These are phyloP conservation scores for Drosophila athabasca DNA, from an alignment of 1,140 invertebrate species.

Conservation along the genomic window DNA sequence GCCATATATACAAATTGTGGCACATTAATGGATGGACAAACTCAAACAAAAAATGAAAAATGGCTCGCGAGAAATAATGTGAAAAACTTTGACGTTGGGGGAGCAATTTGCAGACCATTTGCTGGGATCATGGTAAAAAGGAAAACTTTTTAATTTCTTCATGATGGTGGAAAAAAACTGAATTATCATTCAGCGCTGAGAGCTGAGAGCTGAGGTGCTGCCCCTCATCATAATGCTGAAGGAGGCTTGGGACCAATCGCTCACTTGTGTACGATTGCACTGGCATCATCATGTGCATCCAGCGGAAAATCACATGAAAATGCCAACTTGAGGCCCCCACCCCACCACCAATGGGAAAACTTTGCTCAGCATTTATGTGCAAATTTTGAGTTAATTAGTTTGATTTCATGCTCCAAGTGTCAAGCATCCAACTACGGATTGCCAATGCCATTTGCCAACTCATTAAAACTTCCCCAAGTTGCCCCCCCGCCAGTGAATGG, in stretches of 20 bases:
- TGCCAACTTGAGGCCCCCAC: constrained; percentile 17
- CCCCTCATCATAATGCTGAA: constrained; percentile 14
- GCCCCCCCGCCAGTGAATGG: constrained; percentile 17
- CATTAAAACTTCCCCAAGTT: constrained; percentile 53
- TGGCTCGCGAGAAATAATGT: constrained; percentile 13
- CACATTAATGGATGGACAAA: constrained; percentile 10
- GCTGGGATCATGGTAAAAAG: constrained; percentile 32
- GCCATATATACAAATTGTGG: not conserved
- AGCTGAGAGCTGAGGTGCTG: constrained; percentile 18
- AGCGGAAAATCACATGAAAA: constrained; percentile 60
- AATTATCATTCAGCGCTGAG: constrained; percentile 47
- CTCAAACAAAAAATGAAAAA: constrained; percentile 19
- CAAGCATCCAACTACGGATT: constrained; percentile 41
- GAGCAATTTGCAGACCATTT: constrained; percentile 51
- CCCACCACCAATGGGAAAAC: constrained; percentile 22
- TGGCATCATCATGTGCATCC: constrained; percentile 48
- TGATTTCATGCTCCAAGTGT: constrained; percentile 59
- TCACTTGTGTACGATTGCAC: constrained; percentile 40
- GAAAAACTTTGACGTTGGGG: constrained; percentile 40
- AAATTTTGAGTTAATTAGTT: constrained; percentile 67
- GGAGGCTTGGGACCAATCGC: constrained; percentile 2
- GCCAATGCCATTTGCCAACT: constrained; percentile 60
- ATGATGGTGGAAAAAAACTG: constrained; percentile 56
- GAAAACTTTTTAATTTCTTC: constrained; percentile 64
- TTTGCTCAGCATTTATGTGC: constrained; percentile 42